Evolutionary conservation across 2,888 invertebrate genomes (phyloP), one percentile per base, ranked within the genome.

Genomic region (Aporophyla lueneburgensis): DNA sequence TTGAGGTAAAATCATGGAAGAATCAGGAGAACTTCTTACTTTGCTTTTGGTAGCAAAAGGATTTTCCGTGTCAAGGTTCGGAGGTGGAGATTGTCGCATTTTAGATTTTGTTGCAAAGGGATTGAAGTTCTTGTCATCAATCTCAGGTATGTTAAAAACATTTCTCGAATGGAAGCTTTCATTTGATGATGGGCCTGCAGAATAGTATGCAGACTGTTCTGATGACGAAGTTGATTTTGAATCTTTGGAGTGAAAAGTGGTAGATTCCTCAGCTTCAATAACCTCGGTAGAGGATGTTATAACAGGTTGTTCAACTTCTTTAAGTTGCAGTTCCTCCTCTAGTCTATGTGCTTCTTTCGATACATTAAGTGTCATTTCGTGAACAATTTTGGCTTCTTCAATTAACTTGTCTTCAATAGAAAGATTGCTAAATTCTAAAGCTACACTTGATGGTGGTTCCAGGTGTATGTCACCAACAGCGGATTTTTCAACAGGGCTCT

Each of bases 131-230:
- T 89, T 86, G 70, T 94, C 94, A 83, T 95, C 93, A 78, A 96
- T 94, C 90, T 95, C 95, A 53, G 96, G 96, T 62, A 96, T 83
- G 80, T 95, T 95, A 78, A 95, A 95, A 19, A 95, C 95, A 83
- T 93, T 95, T 90, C 86, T 94, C n/a, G 89, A 81, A 67, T 53
- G 70, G 40, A 84, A 80, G 71, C 87, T 90, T 63, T 93, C 93
- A 76, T 81, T 86, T 65, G 93, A 93, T 40, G 93, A 93, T 61
- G 91, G 84, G 0, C 87, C 89, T 46, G 89, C 90, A 33, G 94
- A 92, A 78, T 86, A 92, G 80, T 94, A 93, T 51, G 89, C 82
- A 43, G 93, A 94, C 62, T 92, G 92, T 72, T 94, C 94, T 43
- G 92, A 93, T 51, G 93, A 94, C 27, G 92, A 93, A 9, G 91